Percentiles rank a stretch among this genome's conserved stretches.
Evolutionary conservation across 1,140 invertebrate genomes (phyloP).

Genomic region (Tetramorium simillimum): DNA sequence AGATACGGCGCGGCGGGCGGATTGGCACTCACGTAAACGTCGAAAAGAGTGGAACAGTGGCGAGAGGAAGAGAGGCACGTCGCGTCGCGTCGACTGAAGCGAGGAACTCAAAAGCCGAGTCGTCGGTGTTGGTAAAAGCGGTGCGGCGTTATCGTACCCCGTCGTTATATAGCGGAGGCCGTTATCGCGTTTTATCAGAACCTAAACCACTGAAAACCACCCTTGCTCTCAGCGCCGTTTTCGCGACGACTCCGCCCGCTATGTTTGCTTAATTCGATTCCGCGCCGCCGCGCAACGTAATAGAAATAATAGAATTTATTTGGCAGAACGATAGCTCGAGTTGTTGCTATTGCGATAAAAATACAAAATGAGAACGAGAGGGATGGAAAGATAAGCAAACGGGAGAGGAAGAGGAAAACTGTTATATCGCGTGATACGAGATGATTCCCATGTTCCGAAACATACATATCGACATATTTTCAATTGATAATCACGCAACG

Average conservation of each 20-base stretch:
- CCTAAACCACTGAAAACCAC: conserved; percentile 56
- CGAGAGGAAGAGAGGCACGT: conserved; percentile 9
- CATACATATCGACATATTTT: neutral
- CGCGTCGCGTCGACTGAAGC: conserved; percentile 13
- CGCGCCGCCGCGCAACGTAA: conserved; percentile 13
- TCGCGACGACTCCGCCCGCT: neutral
- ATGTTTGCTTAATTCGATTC: conserved; percentile 49
- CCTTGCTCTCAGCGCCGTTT: conserved; percentile 3
- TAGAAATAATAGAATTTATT: conserved; percentile 50
- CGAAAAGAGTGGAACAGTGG: conserved; percentile 48
- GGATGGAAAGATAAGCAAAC: neutral
- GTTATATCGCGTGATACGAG: neutral
- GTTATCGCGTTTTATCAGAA: conserved; percentile 67
- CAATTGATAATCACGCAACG: conserved; percentile 1
- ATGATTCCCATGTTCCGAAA: neutral
- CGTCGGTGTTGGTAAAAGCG: conserved; percentile 48
- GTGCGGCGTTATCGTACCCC: conserved; percentile 57
- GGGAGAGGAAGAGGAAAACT: neutral
- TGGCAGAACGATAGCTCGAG: conserved; percentile 7
- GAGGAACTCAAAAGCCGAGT: conserved; percentile 46
- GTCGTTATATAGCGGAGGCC: conserved; percentile 39
- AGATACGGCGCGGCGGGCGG: neutral
- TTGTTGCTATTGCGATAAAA: neutral
- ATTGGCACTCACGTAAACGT: conserved; percentile 36
- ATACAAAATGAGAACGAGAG: neutral